Percentiles rank a stretch among this genome's conserved stretches.
Evolutionary conservation across 2,888 invertebrate species (phyloP).

Genomic region (Mythimna pallens): DNA sequence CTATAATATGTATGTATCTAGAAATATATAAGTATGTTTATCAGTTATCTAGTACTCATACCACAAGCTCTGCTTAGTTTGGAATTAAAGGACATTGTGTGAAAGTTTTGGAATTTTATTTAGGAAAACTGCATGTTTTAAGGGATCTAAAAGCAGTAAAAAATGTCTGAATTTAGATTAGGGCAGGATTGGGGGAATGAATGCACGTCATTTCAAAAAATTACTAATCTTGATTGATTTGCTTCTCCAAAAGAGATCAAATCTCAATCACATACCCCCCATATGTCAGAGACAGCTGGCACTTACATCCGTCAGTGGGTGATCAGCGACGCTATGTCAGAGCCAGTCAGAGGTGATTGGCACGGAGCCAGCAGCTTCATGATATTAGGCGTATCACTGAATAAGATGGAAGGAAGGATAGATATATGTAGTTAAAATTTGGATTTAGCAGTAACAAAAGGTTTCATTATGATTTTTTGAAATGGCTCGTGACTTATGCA

Average conservation of each 20-base stretch:
- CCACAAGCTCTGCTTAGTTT: too few species aligned
- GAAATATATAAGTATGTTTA: too few species aligned
- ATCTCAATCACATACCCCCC: constrained; percentile 25
- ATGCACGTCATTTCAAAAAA: too few species aligned
- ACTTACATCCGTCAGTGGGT: constrained; percentile 71
- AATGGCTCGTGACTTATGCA: neutral
- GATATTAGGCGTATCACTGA: constrained; percentile 42
- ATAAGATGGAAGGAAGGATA: constrained; percentile 1
- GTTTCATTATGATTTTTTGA: neutral
- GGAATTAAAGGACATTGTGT: too few species aligned
- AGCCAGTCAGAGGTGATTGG: constrained; percentile 71
- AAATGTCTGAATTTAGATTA: too few species aligned
- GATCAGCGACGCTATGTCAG: constrained; percentile 69
- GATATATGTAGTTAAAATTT: neutral
- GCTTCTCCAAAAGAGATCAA: neutral
- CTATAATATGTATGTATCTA: too few species aligned
- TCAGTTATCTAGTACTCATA: too few species aligned
- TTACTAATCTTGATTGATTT: neutral
- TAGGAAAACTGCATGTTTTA: too few species aligned
- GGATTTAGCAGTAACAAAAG: neutral
- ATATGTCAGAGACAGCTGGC: constrained; percentile 56
- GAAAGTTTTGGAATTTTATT: too few species aligned
- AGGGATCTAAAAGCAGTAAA: too few species aligned
- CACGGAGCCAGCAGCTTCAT: constrained; percentile 65
- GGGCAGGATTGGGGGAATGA: too few species aligned